Base-by-base conservation (phyloP, 2,113 vertebrate genomes). In the Orcinus orca region DNA sequence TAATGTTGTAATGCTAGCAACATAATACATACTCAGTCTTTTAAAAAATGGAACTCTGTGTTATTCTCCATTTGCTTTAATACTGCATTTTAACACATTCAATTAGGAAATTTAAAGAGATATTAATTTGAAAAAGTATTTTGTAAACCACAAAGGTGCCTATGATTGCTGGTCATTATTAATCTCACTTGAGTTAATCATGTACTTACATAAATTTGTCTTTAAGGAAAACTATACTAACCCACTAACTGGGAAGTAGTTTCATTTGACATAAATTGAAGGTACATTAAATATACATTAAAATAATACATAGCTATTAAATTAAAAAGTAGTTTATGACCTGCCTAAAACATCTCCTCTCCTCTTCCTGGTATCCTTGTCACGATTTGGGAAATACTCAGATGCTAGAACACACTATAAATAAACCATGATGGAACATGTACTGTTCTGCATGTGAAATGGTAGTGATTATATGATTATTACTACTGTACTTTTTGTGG, bases 191-290 rank as follows among this genome's bases (percentile, higher is more conserved):
- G 23, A 81, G n/a, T 76, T n/a, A 20, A 58, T 96, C 8, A 20
- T 63, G 47, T 70, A 68, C 17, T 55, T 60, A 38, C 20, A 70
- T 63, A 81, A 60, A 70, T 88, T 88, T 73, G 79, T 91, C 82
- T 89, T 89, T n/a, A 71, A 67, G 70, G 41, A 93, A 95, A 97
- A 82, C 18, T 60, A 11, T 74, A 77, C 25, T 50, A 71, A 18
- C 33, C 26, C 2, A 81, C 90, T 70, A 83, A 55, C 29, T 58
- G 87, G 91, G 14, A 80, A 77, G 2, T 23, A 84, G 4, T 86
- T 14, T 92, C 38, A 73, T 63, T 96, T 68, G 8, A 6, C 25
- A 68, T 38, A 62, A 97, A 33, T 73, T 60, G 47, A 58, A 77
- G 38, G 6, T 6, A 31, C n/a, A 70, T 82, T 86, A 79, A 88